phyloP scores from a whole-genome alignment of 2,888 invertebrate genomes.

The Drosophila setosimentum region DNA sequence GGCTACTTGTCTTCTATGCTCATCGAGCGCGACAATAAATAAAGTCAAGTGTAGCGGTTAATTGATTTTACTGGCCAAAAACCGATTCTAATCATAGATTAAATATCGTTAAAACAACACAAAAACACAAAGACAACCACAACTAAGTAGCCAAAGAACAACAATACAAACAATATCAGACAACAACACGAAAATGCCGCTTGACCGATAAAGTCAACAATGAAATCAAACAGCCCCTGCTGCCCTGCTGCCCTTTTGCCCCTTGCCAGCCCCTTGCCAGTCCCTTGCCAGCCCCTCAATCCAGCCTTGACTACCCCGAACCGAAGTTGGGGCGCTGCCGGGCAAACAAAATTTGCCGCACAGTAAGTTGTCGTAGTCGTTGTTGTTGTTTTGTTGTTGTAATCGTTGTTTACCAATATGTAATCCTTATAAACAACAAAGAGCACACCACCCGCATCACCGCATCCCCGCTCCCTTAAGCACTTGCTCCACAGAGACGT shows the following conservation, averaged over 20 bases:
- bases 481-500: not conserved
- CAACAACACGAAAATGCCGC: conserved; percentile 48
- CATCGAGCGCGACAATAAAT: conserved; percentile 72
- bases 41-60: conserved; percentile 79
- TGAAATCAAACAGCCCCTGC: conserved; percentile 69
- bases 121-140: conserved; percentile 21
- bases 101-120: conserved; percentile 75
- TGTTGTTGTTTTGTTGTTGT: conserved; percentile 55
- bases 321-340: conserved; percentile 26
- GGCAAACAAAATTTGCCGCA: conserved; percentile 75
- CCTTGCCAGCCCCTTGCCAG: too few relatives aligned
- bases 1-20: conserved; percentile 59
- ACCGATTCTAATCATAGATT: conserved; percentile 77
- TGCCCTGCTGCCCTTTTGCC: not conserved
- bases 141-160: conserved; percentile 28
- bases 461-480: not conserved
- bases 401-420: conserved; percentile 79
- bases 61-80: conserved; percentile 65
- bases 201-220: conserved; percentile 80
- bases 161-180: conserved; percentile 18
- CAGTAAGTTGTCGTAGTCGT: conserved; percentile 66
- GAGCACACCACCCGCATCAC: conserved; percentile 7
- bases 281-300: not conserved
- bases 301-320: not conserved
- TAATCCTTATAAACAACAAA: conserved; percentile 77